Base-by-base conservation (phyloP, 2,888 invertebrate species). In the Mycalesis mineus region DNA sequence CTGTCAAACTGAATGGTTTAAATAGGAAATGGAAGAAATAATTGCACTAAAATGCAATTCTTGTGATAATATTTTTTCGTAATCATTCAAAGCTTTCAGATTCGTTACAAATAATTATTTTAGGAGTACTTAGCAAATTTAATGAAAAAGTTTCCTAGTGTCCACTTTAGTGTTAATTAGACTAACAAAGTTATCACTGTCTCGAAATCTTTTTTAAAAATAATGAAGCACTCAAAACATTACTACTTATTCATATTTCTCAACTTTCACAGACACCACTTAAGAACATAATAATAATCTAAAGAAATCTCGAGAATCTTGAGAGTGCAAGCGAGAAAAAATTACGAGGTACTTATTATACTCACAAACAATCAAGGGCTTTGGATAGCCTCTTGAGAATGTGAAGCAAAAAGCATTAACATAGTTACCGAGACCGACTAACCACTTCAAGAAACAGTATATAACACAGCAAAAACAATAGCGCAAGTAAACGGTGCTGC, bases 391-490 rank as follows among this genome's bases (percentile, higher is more conserved):
- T 52, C 57, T 63, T 47, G 55, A 58, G 57, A 58, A 59, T 59
- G 56, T 54, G 47, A 52, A 52, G 59, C 56, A 63, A 62, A 62
- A 62, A 64, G 61, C 57, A 64, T 66, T 68, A 65, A 67, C 65
- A 63, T 65, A 63, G 73, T 63, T 69, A 75, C 58, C 40, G 22
- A 61, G 71, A 74, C 73, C 62, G 75, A 74, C 74, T 70, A 73
- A 69, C 77, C 78, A 78, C 77, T 82, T 78, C 74, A 68, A 73
- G 70, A 65, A 82, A 77, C 72, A 77, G 72, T 77, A 69, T 74
- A 79, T 76, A 78, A 79, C 78, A 71, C 78, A 74, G 77, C 75
- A 80, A 82, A 83, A 83, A 81, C 80, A 79, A 82, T 77, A 73
- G 75, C 72, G 17, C 29, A 50, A 78, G 75, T 74, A 77, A 67